These are phyloP conservation scores for Gallinago solitaria DNA, from an alignment of 2,797 vertebrate genomes.

Conservation along the genomic window DNA sequence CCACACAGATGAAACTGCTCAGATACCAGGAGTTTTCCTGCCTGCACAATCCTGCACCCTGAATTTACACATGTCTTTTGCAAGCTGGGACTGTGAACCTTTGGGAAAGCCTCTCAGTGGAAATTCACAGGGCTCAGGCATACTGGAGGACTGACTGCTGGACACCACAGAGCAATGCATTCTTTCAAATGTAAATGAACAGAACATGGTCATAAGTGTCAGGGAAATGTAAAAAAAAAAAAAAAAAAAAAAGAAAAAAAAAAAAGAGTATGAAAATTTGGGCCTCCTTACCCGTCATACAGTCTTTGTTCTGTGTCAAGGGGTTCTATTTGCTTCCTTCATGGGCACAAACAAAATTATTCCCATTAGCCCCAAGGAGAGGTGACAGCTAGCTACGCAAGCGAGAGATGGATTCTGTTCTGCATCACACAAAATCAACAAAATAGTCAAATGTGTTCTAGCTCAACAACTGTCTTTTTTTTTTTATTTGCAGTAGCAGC, in stretches of 20 bases:
- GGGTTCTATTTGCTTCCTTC: slow-evolving; percentile 59
- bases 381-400: slow-evolving; percentile 60
- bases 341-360: slow-evolving; percentile 60
- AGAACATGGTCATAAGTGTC: not conserved
- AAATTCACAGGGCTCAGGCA: not conserved
- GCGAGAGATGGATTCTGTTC: slow-evolving; percentile 52
- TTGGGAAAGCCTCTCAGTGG: not conserved
- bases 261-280: slow-evolving; percentile 27
- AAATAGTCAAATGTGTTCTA: slow-evolving; percentile 42
- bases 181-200: not conserved
- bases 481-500: not conserved
- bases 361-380: slow-evolving; percentile 55
- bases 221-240: not conserved
- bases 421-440: slow-evolving; percentile 65
- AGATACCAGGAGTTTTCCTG: not conserved
- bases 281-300: slow-evolving; percentile 55
- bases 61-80: not conserved
- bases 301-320: slow-evolving; percentile 52
- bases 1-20: not conserved
- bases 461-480: not conserved
- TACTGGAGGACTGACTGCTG: not conserved
- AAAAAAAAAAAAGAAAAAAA: not conserved
- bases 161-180: not conserved
- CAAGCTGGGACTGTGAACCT: not conserved
- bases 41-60: not conserved